Conservation (phyloP, 2,113 vertebrate species). For the Ochotona curzoniae region DNA sequence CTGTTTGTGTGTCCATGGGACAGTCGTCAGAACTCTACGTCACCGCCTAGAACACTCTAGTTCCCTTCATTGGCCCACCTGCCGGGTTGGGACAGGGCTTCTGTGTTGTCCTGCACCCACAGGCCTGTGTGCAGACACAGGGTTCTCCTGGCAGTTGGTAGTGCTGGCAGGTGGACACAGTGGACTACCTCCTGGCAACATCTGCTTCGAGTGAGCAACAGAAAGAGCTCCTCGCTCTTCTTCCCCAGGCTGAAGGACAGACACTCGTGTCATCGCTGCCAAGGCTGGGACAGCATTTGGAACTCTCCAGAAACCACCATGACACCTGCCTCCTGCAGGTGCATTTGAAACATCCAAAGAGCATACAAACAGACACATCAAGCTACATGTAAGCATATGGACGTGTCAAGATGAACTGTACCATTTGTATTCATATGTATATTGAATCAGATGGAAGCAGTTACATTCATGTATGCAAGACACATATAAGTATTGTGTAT, state of each 20-base stretch:
- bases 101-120: neutral
- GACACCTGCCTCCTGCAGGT: neutral
- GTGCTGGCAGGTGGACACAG: accelerated
- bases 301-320: neutral
- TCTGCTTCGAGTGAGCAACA: neutral
- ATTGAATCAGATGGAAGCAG: neutral
- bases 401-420: neutral
- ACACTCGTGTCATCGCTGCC: neutral
- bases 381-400: neutral
- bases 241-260: neutral
- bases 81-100: neutral
- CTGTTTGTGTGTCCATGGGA: accelerated
- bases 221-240: neutral
- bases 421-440: neutral
- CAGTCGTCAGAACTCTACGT: neutral
- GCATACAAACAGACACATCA: accelerated
- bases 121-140: too few species aligned
- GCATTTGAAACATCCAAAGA: neutral
- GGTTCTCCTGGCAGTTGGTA: neutral
- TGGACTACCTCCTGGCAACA: neutral
- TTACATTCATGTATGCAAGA: accelerated
- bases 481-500: too few species aligned
- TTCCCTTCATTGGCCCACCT: neutral
- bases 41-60: neutral
- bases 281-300: neutral